A percentile compares a stretch with the other conserved stretches of the same genome.
Evolutionary conservation across 1,140 invertebrate genomes (phyloP).

Genomic region (Heliothis virescens): DNA sequence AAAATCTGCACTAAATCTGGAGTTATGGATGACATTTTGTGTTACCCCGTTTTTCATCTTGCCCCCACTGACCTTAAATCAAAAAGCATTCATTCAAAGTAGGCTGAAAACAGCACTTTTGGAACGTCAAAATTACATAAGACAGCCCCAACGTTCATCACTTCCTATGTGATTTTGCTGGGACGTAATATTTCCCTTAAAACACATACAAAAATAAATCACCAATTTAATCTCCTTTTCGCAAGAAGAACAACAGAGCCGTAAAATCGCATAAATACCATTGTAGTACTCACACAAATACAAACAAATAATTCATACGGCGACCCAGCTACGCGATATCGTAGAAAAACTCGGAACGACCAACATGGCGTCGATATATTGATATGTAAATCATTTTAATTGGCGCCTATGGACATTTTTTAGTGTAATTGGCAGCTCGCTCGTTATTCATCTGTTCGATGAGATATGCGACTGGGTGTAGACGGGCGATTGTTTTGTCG

Average conservation of each 20-base stretch:
- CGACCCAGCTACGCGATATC: slow-evolving; percentile 36
- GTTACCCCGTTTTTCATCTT: too few species aligned
- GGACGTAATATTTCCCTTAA: too few species aligned
- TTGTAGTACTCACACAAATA: not conserved
- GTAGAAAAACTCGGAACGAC: slow-evolving; percentile 26
- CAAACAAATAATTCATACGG: slow-evolving; percentile 28
- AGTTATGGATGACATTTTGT: too few species aligned
- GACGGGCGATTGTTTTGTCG: slow-evolving; percentile 34
- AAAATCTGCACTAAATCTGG: too few species aligned
- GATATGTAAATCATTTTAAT: slow-evolving; percentile 73
- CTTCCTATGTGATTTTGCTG: too few species aligned
- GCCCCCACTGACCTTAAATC: too few species aligned
- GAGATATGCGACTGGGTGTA: slow-evolving; percentile 49
- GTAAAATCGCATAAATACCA: slow-evolving; percentile 28
- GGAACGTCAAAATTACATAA: too few species aligned
- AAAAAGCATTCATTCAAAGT: too few species aligned
- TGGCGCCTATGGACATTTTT: slow-evolving; percentile 65
- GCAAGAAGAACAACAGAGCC: not conserved
- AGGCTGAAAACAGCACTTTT: too few species aligned
- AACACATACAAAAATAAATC: not conserved
- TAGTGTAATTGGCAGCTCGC: slow-evolving; percentile 67
- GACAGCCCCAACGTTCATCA: too few species aligned
- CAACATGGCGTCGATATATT: slow-evolving; percentile 59
- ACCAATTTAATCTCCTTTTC: not conserved
- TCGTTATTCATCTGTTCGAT: slow-evolving; percentile 63